Percentiles rank a stretch among this genome's conserved stretches.
Evolutionary conservation across 2,113 vertebrate species (phyloP).

Genomic region (Scartelaos histophorus): DNA sequence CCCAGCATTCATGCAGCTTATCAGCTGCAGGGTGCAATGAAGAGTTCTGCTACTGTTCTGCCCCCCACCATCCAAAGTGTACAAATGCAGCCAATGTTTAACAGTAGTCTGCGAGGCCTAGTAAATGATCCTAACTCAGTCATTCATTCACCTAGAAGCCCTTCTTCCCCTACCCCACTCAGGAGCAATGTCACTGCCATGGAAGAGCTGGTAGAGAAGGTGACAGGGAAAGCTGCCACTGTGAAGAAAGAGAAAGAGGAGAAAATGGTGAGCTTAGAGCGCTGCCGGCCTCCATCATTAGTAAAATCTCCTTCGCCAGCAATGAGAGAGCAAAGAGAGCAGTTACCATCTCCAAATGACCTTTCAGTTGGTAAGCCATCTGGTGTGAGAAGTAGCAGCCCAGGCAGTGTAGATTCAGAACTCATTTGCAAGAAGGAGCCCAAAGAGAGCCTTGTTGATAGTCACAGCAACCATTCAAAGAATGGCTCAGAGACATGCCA

Average conservation of each 20-base stretch:
- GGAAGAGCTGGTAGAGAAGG: constrained; percentile 98
- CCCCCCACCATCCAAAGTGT: constrained; percentile 82
- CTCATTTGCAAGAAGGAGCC: constrained; percentile 85
- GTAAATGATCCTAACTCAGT: constrained; percentile 84
- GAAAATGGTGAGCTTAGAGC: constrained; percentile 73
- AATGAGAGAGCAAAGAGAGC: constrained; percentile 88
- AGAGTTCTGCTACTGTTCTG: constrained; percentile 79
- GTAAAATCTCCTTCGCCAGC: constrained; percentile 83
- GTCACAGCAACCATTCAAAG: constrained; percentile 75
- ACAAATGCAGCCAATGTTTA: constrained; percentile 89
- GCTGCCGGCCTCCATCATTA: constrained; percentile 66
- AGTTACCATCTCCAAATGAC: constrained; percentile 81
- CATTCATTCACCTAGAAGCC: constrained; percentile 86
- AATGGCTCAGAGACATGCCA: constrained; percentile 85
- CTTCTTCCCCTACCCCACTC: constrained; percentile 88
- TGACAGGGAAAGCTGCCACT: constrained; percentile 88
- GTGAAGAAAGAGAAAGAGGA: constrained; percentile 88
- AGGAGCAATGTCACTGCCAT: constrained; percentile 97
- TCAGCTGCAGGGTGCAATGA: constrained; percentile 89
- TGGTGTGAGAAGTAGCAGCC: constrained; percentile 77
- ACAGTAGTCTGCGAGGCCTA: constrained; percentile 76
- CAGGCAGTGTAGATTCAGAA: constrained; percentile 76
- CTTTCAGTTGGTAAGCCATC: constrained; percentile 67
- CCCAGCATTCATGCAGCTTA: constrained; percentile 98
- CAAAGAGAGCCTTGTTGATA: constrained; percentile 81